Percentiles rank a stretch among this genome's conserved stretches.
Evolutionary conservation across 1,140 invertebrate genomes (phyloP).

Genomic region (Geopemphigus sp.): DNA sequence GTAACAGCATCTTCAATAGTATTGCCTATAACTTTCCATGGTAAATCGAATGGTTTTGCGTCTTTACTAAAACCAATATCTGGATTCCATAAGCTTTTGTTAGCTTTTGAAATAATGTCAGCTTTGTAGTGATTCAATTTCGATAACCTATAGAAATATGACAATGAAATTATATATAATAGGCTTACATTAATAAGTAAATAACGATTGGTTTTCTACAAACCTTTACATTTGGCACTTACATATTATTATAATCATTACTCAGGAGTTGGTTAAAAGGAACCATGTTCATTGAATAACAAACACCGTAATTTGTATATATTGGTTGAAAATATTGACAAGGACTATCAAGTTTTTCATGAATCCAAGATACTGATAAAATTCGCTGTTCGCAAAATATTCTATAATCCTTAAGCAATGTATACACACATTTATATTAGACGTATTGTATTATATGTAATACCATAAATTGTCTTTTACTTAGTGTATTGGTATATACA

Average conservation of each 20-base stretch:
- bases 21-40: constrained; percentile 43
- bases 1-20: constrained; percentile 24
- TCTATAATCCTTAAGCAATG: constrained; percentile 27
- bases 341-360: constrained; percentile 42
- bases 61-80: constrained; percentile 47
- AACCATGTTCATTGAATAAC: constrained; percentile 52
- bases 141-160: constrained; percentile 2
- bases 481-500: too few relatives aligned
- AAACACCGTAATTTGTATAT: constrained; percentile 49
- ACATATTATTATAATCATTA: constrained; percentile 44
- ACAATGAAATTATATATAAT: not conserved
- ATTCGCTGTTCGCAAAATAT: constrained; percentile 28
- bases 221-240: not conserved
- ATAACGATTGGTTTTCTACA: too few relatives aligned
- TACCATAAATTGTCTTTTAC: too few relatives aligned
- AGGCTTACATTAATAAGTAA: constrained; percentile 23
- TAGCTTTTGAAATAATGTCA: constrained; percentile 19
- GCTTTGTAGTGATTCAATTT: not conserved
- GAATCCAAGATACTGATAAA: not conserved
- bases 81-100: constrained; percentile 40
- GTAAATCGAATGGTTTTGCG: constrained; percentile 10
- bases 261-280: constrained; percentile 47
- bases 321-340: constrained; percentile 51
- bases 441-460: too few relatives aligned
- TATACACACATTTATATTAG: not conserved